Base-by-base conservation (phyloP, 2,113 vertebrate species). In the Lamprologus speciosus region DNA sequence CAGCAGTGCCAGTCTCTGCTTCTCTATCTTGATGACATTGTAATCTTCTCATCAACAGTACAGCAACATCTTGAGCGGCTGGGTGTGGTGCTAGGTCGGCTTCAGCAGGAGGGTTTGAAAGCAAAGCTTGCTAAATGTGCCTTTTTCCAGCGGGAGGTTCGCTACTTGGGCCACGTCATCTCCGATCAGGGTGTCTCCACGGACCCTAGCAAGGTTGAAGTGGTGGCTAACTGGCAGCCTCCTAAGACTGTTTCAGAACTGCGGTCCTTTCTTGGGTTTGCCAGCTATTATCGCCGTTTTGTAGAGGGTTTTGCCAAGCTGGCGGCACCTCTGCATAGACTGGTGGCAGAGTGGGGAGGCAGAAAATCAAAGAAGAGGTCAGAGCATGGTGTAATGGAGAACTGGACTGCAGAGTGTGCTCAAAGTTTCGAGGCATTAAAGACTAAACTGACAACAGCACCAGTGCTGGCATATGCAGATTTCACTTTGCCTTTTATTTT, bases 111-210 rank as follows among this genome's bases (percentile, higher is more conserved):
- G n/a, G n/a, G 35, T 12, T 40, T 42, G 1, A 42, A 70, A 12
- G 65, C 37, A 26, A 70, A 42, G n/a, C 0, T 70, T 8, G 6
- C 1, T 0, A 42, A 70, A 23, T 16, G 2, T 42, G 4, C n/a
- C n/a, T 26, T 42, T n/a, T 42, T 70, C 13, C 1, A 58, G 13
- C 3, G 4, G 19, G 9, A 10, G 19, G 50, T 53, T n/a, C 0
- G 1, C 50, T 53, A 53, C 50, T 53, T n/a, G 50, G 50, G 50
- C 50, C 50, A 53, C 1, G 1, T 12, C 53, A 7, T 54, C 10
- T 12, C 53, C 2, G 10, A 21, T 12, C 53, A 54, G 53, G n/a
- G 53, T 26, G 80, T 45, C 1, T 58, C 54, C 8, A 81, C 80
- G 3, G 35, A 81, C 11, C 35, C 54, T 9, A 17, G 9, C 14